Evolutionary conservation across 2,113 vertebrate species (phyloP).

Genomic region (Corythornis madagascariensis): DNA sequence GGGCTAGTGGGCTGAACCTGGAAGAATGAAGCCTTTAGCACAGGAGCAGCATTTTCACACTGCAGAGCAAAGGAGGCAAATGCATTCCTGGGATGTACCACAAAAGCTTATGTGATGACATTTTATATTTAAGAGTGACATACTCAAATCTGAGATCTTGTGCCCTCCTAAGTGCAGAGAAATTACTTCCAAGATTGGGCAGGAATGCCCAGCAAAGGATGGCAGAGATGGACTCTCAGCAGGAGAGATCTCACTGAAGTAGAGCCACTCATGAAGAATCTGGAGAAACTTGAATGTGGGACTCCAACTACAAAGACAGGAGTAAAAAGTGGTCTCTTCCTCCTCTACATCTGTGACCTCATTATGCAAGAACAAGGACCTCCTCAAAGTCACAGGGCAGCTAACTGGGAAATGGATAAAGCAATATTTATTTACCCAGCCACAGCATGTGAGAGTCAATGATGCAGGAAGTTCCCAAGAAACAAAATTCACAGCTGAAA

Average conservation of each 20-base stretch:
- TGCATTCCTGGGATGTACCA: background rate
- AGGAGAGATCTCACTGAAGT: background rate
- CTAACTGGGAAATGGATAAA: slow-evolving; percentile 25
- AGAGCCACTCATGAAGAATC: background rate
- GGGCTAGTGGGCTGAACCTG: background rate
- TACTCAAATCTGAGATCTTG: background rate
- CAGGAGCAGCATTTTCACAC: background rate
- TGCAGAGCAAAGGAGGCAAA: background rate
- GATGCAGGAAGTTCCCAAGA: slow-evolving; percentile 18
- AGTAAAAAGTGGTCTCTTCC: background rate
- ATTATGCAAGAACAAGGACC: slow-evolving; percentile 23
- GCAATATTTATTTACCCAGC: slow-evolving; percentile 48
- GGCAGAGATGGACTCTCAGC: background rate
- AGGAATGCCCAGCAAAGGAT: background rate
- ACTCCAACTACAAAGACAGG: slow-evolving; percentile 27
- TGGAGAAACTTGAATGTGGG: background rate
- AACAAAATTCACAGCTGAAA: background rate
- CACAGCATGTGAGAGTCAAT: background rate
- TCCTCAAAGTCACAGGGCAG: slow-evolving; percentile 29
- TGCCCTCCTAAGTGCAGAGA: background rate
- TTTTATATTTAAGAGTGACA: background rate
- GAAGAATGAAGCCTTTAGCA: background rate
- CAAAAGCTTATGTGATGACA: background rate
- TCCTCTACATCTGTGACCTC: background rate
- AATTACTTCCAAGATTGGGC: background rate